Percentiles rank a stretch among this genome's conserved stretches.
Conservation (phyloP, 2,888 invertebrate species). For the Torymus tubicola region DNA sequence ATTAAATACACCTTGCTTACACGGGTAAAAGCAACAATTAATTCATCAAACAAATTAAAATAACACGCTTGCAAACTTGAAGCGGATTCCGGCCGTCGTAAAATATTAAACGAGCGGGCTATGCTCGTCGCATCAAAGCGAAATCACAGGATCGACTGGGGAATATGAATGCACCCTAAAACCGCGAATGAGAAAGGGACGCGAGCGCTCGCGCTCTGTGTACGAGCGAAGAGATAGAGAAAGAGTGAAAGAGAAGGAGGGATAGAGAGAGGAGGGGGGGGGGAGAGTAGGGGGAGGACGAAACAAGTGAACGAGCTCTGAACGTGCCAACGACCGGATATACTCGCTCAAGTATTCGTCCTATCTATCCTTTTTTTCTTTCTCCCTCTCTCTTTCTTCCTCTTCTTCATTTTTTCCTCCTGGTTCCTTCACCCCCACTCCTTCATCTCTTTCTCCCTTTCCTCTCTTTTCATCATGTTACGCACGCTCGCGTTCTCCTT, state of each 20-base stretch:
- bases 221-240: conserved; percentile 15
- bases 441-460: conserved; percentile 13
- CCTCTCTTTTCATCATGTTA: conserved; percentile 53
- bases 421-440: conserved; percentile 8
- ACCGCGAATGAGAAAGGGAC: conserved; percentile 19
- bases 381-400: conserved; percentile 1
- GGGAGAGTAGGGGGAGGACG: conserved; percentile 64
- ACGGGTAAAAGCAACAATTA: no score
- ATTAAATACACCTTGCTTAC: no score
- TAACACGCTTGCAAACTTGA: conserved; percentile 8
- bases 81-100: neutral
- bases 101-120: no score
- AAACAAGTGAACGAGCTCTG: conserved; percentile 74
- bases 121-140: neutral
- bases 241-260: neutral
- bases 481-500: conserved; percentile 46
- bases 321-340: conserved; percentile 75
- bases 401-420: neutral
- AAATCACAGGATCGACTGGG: conserved; percentile 6
- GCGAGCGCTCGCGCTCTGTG: conserved; percentile 7
- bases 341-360: conserved; percentile 64
- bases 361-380: conserved; percentile 44
- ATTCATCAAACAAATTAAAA: conserved; percentile 27
- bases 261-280: neutral
- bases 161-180: conserved; percentile 34